phyloP scores from a whole-genome alignment of 2,797 vertebrate genomes.

The Hephaestus fuliginosus region DNA sequence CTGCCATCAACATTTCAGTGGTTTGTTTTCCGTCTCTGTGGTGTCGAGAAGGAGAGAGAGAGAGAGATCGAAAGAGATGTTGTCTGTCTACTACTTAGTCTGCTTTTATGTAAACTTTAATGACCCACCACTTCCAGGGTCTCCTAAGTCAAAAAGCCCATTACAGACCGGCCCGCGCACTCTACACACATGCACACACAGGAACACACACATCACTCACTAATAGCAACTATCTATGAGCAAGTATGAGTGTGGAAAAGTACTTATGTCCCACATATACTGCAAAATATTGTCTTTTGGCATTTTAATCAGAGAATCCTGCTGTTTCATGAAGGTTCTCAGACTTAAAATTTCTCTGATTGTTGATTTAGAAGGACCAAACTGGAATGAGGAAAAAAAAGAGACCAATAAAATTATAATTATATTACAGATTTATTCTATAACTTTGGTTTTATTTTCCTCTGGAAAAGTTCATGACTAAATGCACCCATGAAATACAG shows the following conservation, averaged over 20 bases:
- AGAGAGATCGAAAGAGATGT: conserved; percentile 59
- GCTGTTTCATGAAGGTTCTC: conserved; percentile 56
- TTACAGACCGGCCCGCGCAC: conserved; percentile 58
- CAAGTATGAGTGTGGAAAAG: conserved; percentile 67
- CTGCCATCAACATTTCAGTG: conserved; percentile 76
- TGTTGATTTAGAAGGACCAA: conserved; percentile 67
- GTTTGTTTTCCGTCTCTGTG: conserved; percentile 77
- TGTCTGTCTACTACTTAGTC: conserved; percentile 69
- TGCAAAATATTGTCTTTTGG: conserved; percentile 63
- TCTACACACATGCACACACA: conserved; percentile 38
- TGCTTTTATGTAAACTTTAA: conserved; percentile 79
- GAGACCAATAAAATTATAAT: conserved; percentile 73
- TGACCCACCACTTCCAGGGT: conserved; percentile 77
- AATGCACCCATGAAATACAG: conserved; percentile 71
- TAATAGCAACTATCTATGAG: conserved; percentile 59
- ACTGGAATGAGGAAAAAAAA: conserved; percentile 58
- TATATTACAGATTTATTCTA: conserved; percentile 75
- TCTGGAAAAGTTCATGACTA: conserved; percentile 81
- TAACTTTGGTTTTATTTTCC: conserved; percentile 78
- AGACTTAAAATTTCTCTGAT: conserved; percentile 44
- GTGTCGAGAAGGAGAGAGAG: conserved; percentile 57
- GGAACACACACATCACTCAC: conserved; percentile 55
- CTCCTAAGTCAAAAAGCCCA: conserved; percentile 72
- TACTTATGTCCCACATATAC: conserved; percentile 64
- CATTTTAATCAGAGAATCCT: conserved; percentile 61